Percentiles rank a stretch among this genome's conserved stretches.
Conservation (phyloP, 2,113 vertebrate genomes). For the Zingel zingel region DNA sequence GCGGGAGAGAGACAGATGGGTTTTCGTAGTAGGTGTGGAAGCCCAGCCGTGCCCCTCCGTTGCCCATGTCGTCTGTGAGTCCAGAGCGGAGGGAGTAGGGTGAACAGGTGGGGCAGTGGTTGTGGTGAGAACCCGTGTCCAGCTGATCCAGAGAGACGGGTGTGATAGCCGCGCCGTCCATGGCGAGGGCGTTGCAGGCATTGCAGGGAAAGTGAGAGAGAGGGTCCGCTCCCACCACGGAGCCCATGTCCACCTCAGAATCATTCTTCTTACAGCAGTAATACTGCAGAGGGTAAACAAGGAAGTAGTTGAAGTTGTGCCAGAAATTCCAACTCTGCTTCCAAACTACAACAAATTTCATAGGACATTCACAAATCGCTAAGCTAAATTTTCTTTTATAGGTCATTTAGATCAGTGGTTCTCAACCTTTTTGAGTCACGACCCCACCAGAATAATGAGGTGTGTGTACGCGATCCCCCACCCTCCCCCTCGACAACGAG, state of each 20-base stretch:
- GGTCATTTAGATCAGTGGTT: too few species aligned
- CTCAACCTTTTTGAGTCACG: too few species aligned
- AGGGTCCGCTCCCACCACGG: slow-evolving; percentile 61
- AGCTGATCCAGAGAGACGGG: slow-evolving; percentile 76
- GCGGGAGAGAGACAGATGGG: slow-evolving; percentile 82
- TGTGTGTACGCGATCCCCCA: too few species aligned
- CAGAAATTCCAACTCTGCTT: neutral
- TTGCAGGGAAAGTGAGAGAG: slow-evolving; percentile 89
- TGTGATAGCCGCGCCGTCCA: slow-evolving; percentile 84
- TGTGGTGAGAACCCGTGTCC: slow-evolving; percentile 76
- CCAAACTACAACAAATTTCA: neutral
- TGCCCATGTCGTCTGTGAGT: slow-evolving; percentile 86
- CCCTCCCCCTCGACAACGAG: too few species aligned
- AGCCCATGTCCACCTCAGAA: slow-evolving; percentile 86
- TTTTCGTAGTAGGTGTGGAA: slow-evolving; percentile 90
- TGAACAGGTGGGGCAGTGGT: slow-evolving; percentile 89
- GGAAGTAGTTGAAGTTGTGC: neutral
- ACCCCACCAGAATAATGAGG: too few species aligned
- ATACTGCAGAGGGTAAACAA: slow-evolving; percentile 83
- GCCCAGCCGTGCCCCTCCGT: slow-evolving; percentile 90
- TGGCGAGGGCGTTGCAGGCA: slow-evolving; percentile 88
- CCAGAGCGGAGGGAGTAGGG: slow-evolving; percentile 87
- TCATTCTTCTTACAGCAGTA: slow-evolving; percentile 97
- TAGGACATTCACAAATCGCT: neutral
- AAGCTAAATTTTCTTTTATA: neutral